Evolutionary conservation across 2,797 vertebrate species (phyloP).

Genomic region (Lutjanus argentimaculatus): DNA sequence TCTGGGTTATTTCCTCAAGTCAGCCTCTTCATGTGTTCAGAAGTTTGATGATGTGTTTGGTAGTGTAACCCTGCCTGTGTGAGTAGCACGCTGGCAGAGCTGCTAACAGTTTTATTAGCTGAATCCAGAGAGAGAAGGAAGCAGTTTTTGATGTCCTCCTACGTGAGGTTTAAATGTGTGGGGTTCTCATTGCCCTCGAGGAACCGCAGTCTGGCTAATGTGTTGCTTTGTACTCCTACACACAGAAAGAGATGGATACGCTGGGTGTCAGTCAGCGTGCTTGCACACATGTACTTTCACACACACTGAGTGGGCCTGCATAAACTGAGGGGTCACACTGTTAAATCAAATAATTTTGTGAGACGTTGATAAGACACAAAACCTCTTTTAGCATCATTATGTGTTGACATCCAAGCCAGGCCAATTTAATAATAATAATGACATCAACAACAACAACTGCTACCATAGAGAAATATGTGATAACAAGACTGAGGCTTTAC

Average conservation of each 20-base stretch:
- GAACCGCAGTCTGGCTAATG: slow-evolving; percentile 80
- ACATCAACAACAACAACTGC: background rate
- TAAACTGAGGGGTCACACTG: slow-evolving; percentile 53
- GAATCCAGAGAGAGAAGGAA: slow-evolving; percentile 71
- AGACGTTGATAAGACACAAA: slow-evolving; percentile 46
- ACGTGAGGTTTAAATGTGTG: slow-evolving; percentile 78
- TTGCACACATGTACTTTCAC: slow-evolving; percentile 37
- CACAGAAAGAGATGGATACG: slow-evolving; percentile 62
- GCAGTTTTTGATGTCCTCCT: slow-evolving; percentile 80
- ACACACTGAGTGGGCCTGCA: slow-evolving; percentile 52
- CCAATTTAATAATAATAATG: background rate
- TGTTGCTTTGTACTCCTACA: slow-evolving; percentile 82
- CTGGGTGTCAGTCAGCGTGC: slow-evolving; percentile 38
- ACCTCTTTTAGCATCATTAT: background rate
- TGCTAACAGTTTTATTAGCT: slow-evolving; percentile 78
- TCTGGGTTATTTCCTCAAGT: slow-evolving; percentile 58
- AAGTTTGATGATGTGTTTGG: slow-evolving; percentile 50
- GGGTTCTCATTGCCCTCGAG: slow-evolving; percentile 77
- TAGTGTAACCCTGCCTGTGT: slow-evolving; percentile 43
- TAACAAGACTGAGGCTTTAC: background rate
- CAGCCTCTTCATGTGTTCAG: slow-evolving; percentile 45
- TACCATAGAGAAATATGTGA: background rate
- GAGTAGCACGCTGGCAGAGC: slow-evolving; percentile 60
- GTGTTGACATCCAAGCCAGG: background rate
- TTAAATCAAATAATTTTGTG: slow-evolving; percentile 54